Conservation (phyloP, 2,797 vertebrate genomes). For the Enteromius anoplus region DNA sequence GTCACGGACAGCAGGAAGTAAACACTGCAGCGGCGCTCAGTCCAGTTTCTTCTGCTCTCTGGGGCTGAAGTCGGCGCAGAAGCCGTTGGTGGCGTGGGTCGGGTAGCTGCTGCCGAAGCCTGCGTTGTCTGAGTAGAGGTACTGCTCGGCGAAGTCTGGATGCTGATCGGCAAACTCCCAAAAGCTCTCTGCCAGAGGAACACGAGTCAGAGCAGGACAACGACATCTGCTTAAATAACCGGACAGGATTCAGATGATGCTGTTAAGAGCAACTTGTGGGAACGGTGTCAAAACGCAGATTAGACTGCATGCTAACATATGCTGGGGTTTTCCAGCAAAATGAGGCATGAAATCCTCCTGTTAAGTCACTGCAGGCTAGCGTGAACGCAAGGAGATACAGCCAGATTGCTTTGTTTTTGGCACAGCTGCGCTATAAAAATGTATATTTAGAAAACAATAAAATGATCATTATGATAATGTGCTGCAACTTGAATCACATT, state of each 20-base stretch:
- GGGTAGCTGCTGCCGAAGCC: slow-evolving; percentile 70
- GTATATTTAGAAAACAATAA: too few relatives aligned
- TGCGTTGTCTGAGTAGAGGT: slow-evolving; percentile 81
- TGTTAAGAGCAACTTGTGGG: not conserved
- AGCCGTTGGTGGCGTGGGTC: slow-evolving; percentile 80
- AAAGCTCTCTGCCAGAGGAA: slow-evolving; percentile 83
- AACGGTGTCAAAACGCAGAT: not conserved
- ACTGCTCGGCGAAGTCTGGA: slow-evolving; percentile 89
- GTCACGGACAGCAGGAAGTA: slow-evolving; percentile 56
- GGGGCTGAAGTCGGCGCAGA: slow-evolving; percentile 95
- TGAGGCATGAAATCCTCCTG: too few relatives aligned
- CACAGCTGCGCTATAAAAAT: not conserved
- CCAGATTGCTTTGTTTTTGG: not conserved
- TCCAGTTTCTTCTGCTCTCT: slow-evolving; percentile 84
- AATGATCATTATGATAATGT: too few relatives aligned
- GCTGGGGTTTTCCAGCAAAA: too few relatives aligned
- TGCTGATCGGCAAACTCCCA: slow-evolving; percentile 80
- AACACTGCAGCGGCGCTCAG: slow-evolving; percentile 71
- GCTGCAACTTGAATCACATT: too few relatives aligned
- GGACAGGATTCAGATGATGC: not conserved
- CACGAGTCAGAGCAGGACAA: not conserved
- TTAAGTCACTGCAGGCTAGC: too few relatives aligned
- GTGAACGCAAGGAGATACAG: too few relatives aligned
- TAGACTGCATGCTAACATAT: not conserved
- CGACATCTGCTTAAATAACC: not conserved